A percentile compares a stretch with the other conserved stretches of the same genome.
Conservation (phyloP, 2,888 invertebrate genomes). For the Meiosimyza platycephala region DNA sequence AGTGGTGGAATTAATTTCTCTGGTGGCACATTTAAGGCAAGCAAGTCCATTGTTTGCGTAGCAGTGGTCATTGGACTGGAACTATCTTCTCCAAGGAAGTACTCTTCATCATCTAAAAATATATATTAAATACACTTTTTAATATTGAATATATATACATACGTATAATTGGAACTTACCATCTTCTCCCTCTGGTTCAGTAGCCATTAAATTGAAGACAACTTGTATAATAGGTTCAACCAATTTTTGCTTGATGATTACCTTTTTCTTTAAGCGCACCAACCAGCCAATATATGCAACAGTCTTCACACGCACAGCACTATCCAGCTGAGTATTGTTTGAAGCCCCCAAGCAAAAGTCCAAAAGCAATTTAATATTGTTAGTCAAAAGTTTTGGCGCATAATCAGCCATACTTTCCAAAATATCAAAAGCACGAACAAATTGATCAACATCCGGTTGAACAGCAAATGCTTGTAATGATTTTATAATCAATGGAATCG, state of each 20-base stretch:
- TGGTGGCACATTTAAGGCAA: constrained; percentile 80
- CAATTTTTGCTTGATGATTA: constrained; percentile 76
- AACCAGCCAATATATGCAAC: constrained; percentile 76
- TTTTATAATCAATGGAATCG: constrained; percentile 74
- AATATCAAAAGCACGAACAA: constrained; percentile 63
- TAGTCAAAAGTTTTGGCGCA: constrained; percentile 64
- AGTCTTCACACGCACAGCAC: constrained; percentile 75
- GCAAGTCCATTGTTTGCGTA: constrained; percentile 78
- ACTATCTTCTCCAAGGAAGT: constrained; percentile 74
- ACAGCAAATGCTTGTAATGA: constrained; percentile 72
- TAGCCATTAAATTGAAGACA: constrained; percentile 77
- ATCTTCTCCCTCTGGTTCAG: constrained; percentile 72
- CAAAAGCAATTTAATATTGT: constrained; percentile 74
- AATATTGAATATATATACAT: neutral
- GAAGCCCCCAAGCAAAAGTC: constrained; percentile 76
- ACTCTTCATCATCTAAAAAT: constrained; percentile 71
- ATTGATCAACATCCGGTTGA: constrained; percentile 69
- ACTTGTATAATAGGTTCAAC: constrained; percentile 76
- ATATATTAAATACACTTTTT: neutral
- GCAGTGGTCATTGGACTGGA: constrained; percentile 76
- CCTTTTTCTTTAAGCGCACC: constrained; percentile 78
- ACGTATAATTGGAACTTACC: constrained; percentile 66
- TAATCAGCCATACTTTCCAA: constrained; percentile 64
- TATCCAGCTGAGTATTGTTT: constrained; percentile 70
- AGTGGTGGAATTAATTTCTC: constrained; percentile 80